phyloP scores from a whole-genome alignment of 2,113 vertebrate genomes.

The Halichoeres trimaculatus region DNA sequence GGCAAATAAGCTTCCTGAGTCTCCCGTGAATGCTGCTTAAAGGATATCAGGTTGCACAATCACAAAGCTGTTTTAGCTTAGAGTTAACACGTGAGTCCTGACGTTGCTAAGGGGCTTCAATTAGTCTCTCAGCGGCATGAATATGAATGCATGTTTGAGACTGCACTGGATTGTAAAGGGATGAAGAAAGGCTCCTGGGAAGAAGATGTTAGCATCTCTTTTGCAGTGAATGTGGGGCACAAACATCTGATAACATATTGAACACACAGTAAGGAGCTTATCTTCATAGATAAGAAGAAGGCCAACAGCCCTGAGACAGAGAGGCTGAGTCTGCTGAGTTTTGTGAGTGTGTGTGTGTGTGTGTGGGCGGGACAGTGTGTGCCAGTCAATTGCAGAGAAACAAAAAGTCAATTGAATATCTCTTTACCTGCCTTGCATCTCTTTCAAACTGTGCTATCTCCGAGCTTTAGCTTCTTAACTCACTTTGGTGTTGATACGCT shows the following conservation, averaged over 20 bases:
- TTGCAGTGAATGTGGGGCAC: slow-evolving; percentile 53
- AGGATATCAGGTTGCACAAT: slow-evolving; percentile 14
- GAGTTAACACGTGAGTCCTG: slow-evolving; percentile 1
- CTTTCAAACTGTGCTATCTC: slow-evolving; percentile 53
- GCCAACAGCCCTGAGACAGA: slow-evolving; percentile 55
- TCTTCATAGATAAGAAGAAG: slow-evolving; percentile 67
- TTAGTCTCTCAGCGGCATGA: background rate
- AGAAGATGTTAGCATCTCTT: slow-evolving; percentile 48
- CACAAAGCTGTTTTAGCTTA: slow-evolving; percentile 1
- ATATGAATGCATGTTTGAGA: slow-evolving; percentile 29
- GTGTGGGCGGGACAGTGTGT: slow-evolving; percentile 31
- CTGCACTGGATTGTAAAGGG: slow-evolving; percentile 5
- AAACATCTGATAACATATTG: slow-evolving; percentile 67
- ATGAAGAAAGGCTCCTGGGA: slow-evolving; percentile 29
- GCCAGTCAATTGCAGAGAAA: slow-evolving; percentile 23
- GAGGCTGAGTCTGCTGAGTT: slow-evolving; percentile 1
- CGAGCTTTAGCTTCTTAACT: slow-evolving; percentile 40
- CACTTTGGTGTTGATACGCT: slow-evolving; percentile 33
- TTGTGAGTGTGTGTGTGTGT: slow-evolving; percentile 10
- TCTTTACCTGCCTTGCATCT: slow-evolving; percentile 52
- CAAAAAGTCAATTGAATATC: slow-evolving; percentile 36
- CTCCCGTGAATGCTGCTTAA: slow-evolving; percentile 21
- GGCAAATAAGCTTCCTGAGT: slow-evolving; percentile 49
- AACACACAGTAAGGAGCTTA: slow-evolving; percentile 67
- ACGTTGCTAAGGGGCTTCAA: background rate